phyloP scores from a whole-genome alignment of 2,888 invertebrate species.

The Phalera bucephala region DNA sequence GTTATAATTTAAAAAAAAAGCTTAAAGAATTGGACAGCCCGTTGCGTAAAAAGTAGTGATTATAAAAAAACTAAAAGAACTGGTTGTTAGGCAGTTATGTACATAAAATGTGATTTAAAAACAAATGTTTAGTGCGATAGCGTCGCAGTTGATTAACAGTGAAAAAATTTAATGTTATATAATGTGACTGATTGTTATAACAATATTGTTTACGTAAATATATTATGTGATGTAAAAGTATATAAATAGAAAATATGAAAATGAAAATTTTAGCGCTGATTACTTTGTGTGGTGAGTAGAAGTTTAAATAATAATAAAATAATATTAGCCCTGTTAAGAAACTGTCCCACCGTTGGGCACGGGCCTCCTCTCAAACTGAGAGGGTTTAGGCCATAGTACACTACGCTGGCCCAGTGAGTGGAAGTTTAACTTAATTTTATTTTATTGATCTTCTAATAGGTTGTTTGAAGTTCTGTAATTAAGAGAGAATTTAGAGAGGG shows the following conservation, averaged over 20 bases:
- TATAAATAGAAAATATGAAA: slow-evolving; percentile 48
- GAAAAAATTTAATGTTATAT: slow-evolving; percentile 4
- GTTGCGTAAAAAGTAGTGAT: neutral
- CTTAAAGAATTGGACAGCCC: too few species aligned
- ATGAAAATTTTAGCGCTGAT: slow-evolving; percentile 69
- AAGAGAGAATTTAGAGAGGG: too few species aligned
- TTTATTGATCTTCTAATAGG: too few species aligned
- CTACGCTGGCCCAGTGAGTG: too few species aligned
- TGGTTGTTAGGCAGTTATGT: slow-evolving; percentile 12
- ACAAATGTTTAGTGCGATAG: too few species aligned
- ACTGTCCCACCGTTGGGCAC: too few species aligned
- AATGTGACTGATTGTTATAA: slow-evolving; percentile 49
- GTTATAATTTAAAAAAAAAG: too few species aligned
- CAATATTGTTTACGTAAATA: slow-evolving; percentile 13
- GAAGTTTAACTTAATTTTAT: too few species aligned
- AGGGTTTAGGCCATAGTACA: too few species aligned
- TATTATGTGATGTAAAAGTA: slow-evolving; percentile 39
- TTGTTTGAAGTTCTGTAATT: too few species aligned
- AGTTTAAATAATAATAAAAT: slow-evolving; percentile 8
- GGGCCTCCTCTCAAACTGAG: too few species aligned
- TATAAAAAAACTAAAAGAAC: neutral
- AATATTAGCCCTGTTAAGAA: too few species aligned
- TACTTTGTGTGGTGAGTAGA: slow-evolving; percentile 68
- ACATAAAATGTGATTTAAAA: neutral
- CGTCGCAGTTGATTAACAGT: slow-evolving; percentile 14